Evolutionary conservation across 1,140 invertebrate genomes (phyloP).

Genomic region (Telenomus remus): DNA sequence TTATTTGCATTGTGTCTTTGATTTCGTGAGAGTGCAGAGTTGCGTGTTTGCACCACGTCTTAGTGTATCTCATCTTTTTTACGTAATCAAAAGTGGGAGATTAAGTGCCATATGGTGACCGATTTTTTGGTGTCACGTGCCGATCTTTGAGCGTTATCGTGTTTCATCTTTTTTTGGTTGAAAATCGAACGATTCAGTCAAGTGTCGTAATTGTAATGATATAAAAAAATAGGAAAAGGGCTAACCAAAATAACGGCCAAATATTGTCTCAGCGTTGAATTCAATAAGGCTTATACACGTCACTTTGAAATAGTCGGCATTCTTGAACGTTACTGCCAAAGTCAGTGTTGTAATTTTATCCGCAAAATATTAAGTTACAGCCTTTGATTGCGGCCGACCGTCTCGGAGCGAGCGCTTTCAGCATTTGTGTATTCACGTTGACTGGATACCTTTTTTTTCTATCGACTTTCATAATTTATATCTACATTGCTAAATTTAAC

Average conservation of each 20-base stretch:
- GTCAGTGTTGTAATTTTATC: slow-evolving; percentile 43
- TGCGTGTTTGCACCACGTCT: slow-evolving; percentile 3
- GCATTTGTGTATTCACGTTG: slow-evolving; percentile 19
- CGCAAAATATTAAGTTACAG: slow-evolving; percentile 64
- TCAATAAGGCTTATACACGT: too few relatives aligned
- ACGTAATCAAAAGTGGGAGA: too few relatives aligned
- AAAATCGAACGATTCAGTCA: too few relatives aligned
- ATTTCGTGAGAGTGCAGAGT: slow-evolving; percentile 2
- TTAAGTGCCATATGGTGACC: background rate
- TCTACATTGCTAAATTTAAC: too few relatives aligned
- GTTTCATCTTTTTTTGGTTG: too few relatives aligned
- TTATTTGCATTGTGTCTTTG: slow-evolving; percentile 18
- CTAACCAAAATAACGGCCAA: too few relatives aligned
- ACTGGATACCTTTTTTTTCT: slow-evolving; percentile 14
- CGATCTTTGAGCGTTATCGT: too few relatives aligned
- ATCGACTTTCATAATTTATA: slow-evolving; percentile 6
- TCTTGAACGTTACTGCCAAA: slow-evolving; percentile 23
- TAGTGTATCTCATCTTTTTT: too few relatives aligned
- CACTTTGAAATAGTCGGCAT: background rate
- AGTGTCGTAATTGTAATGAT: too few relatives aligned
- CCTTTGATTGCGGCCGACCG: slow-evolving; percentile 57
- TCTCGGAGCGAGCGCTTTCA: slow-evolving; percentile 10
- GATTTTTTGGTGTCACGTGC: too few relatives aligned
- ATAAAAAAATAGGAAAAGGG: too few relatives aligned
- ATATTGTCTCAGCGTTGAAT: too few relatives aligned